phyloP scores from a whole-genome alignment of 2,113 vertebrate species.

The Cervus canadensis region DNA sequence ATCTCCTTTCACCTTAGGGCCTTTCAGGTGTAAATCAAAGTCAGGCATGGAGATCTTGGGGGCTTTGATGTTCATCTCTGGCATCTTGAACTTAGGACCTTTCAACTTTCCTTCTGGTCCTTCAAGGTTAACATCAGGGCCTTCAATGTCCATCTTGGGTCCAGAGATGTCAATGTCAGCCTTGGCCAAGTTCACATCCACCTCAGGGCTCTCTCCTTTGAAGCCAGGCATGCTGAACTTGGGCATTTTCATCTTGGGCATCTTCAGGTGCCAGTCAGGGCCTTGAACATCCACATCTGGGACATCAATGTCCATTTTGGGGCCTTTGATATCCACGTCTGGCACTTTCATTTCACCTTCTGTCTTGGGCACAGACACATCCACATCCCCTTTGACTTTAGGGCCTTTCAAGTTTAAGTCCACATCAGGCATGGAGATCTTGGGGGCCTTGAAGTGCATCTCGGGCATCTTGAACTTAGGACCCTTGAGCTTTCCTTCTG shows the following conservation, averaged over 20 bases:
- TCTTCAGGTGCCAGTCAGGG: conserved; percentile 73
- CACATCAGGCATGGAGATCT: neutral
- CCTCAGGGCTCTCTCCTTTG: conserved; percentile 32
- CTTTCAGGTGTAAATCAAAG: too few relatives aligned
- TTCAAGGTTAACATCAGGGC: too few relatives aligned
- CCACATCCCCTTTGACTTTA: conserved; percentile 62
- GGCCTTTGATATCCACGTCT: neutral
- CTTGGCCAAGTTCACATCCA: too few relatives aligned
- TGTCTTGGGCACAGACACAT: conserved; percentile 43
- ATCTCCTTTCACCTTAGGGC: too few relatives aligned
- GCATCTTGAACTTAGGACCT: too few relatives aligned
- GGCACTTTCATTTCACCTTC: conserved; percentile 64
- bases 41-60: too few relatives aligned
- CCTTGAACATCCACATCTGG: conserved; percentile 62
- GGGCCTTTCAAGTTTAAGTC: neutral
- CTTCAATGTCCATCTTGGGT: too few relatives aligned
- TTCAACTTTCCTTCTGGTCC: too few relatives aligned
- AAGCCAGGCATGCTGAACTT: conserved; percentile 51
- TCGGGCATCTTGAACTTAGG: conserved; percentile 81
- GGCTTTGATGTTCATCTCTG: too few relatives aligned
- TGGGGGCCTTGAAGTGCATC: conserved; percentile 33
- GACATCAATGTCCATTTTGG: neutral
- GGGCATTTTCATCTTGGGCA: conserved; percentile 73
- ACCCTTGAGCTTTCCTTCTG: too few relatives aligned
- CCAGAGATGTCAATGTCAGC: too few relatives aligned